A percentile compares a stretch with the other conserved stretches of the same genome.
These are phyloP conservation scores for Chionodraco myersi DNA, from an alignment of 2,113 vertebrate species.

Conservation along the genomic window DNA sequence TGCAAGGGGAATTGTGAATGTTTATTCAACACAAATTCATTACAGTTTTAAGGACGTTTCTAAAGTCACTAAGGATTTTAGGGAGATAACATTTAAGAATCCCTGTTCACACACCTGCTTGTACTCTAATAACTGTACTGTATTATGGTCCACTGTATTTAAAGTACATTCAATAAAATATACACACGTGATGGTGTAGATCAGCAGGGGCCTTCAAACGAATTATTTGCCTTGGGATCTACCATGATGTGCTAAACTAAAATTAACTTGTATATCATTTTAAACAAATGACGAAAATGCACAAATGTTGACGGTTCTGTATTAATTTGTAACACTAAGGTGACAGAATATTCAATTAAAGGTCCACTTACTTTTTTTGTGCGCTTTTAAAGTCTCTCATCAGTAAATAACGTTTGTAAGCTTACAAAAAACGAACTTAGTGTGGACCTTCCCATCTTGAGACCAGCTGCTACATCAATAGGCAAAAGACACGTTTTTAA, in stretches of 20 bases:
- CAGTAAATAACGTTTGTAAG: background rate
- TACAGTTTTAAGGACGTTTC: no score
- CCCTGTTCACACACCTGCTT: background rate
- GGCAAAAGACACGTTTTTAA: no score
- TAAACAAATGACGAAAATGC: background rate
- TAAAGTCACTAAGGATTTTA: no score
- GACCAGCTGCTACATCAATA: background rate
- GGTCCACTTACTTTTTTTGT: background rate
- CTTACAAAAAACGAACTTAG: no score
- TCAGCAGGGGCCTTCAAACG: no score
- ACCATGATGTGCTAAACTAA: no score
- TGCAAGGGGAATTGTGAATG: background rate
- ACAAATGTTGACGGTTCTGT: background rate
- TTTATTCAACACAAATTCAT: background rate
- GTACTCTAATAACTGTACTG: background rate
- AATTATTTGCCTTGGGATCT: no score
- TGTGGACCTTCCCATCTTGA: background rate
- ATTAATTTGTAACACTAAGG: background rate
- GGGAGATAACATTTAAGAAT: background rate
- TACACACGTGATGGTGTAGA: no score
- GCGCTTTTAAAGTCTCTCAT: background rate
- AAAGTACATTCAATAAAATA: no score
- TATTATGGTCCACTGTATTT: no score
- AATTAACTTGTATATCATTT: background rate
- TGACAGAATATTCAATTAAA: no score